Base-by-base conservation (phyloP, 2,888 invertebrate genomes). In the Drosophila niveifrons region DNA sequence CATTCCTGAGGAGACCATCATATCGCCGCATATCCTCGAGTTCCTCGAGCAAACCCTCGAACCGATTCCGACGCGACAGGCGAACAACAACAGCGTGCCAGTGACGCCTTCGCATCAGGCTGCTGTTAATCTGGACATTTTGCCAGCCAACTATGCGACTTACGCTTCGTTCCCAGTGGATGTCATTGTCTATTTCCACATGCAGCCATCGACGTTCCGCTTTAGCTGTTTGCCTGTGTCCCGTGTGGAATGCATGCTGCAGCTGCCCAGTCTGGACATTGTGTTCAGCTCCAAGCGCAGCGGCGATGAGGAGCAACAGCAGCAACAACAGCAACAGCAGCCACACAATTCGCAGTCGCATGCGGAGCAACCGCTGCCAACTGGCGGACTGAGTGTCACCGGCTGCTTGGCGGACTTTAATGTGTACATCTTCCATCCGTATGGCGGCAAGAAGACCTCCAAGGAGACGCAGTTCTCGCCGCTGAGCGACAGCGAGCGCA, bases 351-450 rank as follows among this genome's bases (percentile, higher is more conserved):
- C 80, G 0, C 72, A 65, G 2, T 11, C 64, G 0, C 83, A 86
- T 52, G 65, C 86, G 0, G 92, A 82, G 41, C 86, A 83, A 43
- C 92, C 91, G 64, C 81, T 90, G 46, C 91, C 92, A 8, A 90
- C 91, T 0, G 93, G 93, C 1, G 93, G 93, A 0, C 69, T 92
- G 17, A 92, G 98, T 92, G 97, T 99, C 6, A 99, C 99, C 0
- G 98, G 98, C 0, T 98, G 98, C 88, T 94, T 99, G 68, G 97
- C 98, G 0, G 98, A 99, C 93, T 99, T 99, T 93, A 98, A 98
- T 1, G 96, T 99, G 2, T 98, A 98, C 93, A 98, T 99, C 89
- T 99, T 99, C 93, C 99, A 99, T 93, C 99, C 99, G 0, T 99
- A 99, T 91, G 98, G 98, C 7, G 95, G 95, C 4, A 98, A 98